Conservation (phyloP, 2,113 vertebrate genomes). For the Bufo gargarizans region DNA sequence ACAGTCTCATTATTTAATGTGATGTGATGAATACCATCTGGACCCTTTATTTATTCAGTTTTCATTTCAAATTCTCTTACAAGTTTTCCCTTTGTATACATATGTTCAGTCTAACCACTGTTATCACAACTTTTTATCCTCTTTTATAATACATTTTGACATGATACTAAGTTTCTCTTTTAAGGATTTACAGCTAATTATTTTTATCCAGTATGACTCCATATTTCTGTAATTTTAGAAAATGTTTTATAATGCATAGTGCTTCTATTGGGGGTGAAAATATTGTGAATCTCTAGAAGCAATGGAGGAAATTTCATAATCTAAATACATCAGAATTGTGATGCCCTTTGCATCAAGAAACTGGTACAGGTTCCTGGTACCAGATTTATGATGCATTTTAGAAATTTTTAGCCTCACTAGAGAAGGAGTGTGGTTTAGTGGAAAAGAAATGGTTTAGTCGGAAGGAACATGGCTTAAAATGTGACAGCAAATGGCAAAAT, state of each 20-base stretch:
- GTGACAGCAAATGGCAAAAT: no score
- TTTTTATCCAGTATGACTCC: neutral
- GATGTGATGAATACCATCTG: slow-evolving; percentile 20
- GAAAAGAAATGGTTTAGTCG: no score
- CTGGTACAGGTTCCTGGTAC: no score
- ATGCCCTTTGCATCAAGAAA: no score
- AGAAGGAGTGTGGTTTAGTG: no score
- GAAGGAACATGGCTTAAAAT: no score
- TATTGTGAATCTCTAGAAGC: neutral
- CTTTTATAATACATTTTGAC: neutral
- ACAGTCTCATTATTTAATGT: slow-evolving; percentile 2
- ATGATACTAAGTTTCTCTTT: neutral
- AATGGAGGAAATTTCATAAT: no score
- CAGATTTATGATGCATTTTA: no score
- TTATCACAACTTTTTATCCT: neutral
- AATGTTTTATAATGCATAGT: neutral
- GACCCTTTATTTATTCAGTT: slow-evolving; percentile 13
- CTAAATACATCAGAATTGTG: no score
- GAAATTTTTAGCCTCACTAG: no score
- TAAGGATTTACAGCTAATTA: neutral
- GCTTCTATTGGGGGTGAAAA: neutral
- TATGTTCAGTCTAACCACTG: neutral
- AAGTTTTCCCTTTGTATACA: slow-evolving; percentile 26
- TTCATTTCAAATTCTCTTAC: slow-evolving; percentile 8
- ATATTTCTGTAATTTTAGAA: neutral